phyloP scores from a whole-genome alignment of 1,140 invertebrate species.

The Papilio aristodemus region DNA sequence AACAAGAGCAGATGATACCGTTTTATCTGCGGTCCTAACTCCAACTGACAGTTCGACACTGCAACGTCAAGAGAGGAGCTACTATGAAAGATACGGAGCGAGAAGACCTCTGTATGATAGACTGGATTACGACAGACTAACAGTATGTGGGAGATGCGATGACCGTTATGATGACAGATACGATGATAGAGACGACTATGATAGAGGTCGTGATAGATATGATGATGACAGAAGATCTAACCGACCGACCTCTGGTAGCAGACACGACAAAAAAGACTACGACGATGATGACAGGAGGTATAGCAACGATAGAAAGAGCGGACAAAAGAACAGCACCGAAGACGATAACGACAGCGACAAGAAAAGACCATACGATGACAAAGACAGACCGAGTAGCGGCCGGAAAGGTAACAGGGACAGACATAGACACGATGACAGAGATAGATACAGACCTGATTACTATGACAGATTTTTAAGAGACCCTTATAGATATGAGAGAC shows the following conservation, averaged over 20 bases:
- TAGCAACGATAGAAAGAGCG: slow-evolving; percentile 49
- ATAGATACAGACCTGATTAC: slow-evolving; percentile 69
- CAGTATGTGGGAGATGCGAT: slow-evolving; percentile 68
- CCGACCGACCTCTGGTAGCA: slow-evolving; percentile 54
- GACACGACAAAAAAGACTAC: slow-evolving; percentile 53
- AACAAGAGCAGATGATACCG: slow-evolving; percentile 52
- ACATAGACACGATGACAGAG: slow-evolving; percentile 67
- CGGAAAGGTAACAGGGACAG: slow-evolving; percentile 61
- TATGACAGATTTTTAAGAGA: slow-evolving; percentile 68
- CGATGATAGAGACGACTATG: slow-evolving; percentile 51
- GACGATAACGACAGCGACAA: slow-evolving; percentile 56
- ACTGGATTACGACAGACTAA: slow-evolving; percentile 54
- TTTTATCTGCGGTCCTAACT: slow-evolving; percentile 59
- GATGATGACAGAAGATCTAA: slow-evolving; percentile 59
- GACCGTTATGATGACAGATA: slow-evolving; percentile 54
- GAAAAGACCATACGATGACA: slow-evolving; percentile 53
- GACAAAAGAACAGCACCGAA: slow-evolving; percentile 58
- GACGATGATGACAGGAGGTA: slow-evolving; percentile 58
- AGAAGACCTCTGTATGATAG: slow-evolving; percentile 45
- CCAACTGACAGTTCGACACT: slow-evolving; percentile 44
- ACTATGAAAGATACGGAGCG: slow-evolving; percentile 63
- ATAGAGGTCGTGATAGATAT: slow-evolving; percentile 51
- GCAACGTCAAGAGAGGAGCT: slow-evolving; percentile 60
- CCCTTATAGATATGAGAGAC: slow-evolving; percentile 51
- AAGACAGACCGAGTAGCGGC: slow-evolving; percentile 52